Evolutionary conservation across 2,113 vertebrate genomes (phyloP).

Genomic region (Leiothrix lutea): DNA sequence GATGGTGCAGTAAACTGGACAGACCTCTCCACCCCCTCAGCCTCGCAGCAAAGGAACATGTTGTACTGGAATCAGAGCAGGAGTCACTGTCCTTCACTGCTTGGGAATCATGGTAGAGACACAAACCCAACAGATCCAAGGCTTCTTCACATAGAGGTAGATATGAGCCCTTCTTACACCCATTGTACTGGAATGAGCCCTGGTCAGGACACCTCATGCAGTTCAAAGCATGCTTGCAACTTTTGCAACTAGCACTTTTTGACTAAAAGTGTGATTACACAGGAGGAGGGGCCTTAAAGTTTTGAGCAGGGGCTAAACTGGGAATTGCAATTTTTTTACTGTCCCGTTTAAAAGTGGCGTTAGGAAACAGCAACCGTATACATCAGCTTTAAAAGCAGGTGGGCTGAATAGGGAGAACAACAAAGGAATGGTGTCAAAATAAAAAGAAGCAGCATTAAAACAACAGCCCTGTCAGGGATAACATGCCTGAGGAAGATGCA

Average conservation of each 20-base stretch:
- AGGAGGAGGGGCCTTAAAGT: neutral
- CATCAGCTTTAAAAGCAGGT: neutral
- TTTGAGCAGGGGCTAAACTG: neutral
- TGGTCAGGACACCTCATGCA: neutral
- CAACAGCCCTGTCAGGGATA: neutral
- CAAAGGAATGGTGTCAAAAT: neutral
- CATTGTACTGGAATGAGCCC: neutral
- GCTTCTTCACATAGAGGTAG: neutral
- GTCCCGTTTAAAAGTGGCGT: neutral
- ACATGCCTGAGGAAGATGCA: neutral
- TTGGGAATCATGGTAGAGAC: neutral
- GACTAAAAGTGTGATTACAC: neutral
- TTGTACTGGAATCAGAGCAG: neutral
- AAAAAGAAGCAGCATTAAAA: neutral
- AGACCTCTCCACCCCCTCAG: conserved; percentile 10
- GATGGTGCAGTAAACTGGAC: conserved; percentile 37
- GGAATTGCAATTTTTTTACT: neutral
- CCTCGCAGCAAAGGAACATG: neutral
- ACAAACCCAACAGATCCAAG: neutral
- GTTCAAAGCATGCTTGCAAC: neutral
- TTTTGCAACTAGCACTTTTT: neutral
- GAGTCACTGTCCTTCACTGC: neutral
- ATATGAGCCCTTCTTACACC: neutral
- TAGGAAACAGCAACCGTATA: neutral
- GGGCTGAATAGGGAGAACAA: neutral